Base-by-base conservation (phyloP, 2,113 vertebrate genomes). In the Amphiprion ocellaris region DNA sequence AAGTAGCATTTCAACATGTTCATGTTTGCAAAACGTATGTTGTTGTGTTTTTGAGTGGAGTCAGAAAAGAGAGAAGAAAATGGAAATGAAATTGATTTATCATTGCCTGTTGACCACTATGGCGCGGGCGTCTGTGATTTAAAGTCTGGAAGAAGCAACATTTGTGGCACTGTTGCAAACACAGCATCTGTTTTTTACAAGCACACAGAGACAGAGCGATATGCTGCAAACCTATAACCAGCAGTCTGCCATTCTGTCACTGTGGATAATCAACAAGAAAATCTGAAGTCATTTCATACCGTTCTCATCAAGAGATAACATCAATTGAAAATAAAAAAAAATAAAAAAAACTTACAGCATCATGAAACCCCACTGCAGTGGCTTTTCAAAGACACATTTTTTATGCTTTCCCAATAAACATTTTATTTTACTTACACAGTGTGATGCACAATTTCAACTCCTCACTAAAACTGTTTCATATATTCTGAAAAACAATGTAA, bases 51-150 rank as follows among this genome's bases (percentile, higher is more conserved):
- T 19, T 17, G 58, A 37, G 37, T 1, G 33, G 23, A 30, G 44
- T 33, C 44, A 46, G 41, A 73, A 65, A 66, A 75, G 10, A 62
- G 14, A 47, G 41, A 89, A 68, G 77, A 74, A n/a, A 47, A 77
- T 79, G 62, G 62, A 72, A 74, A 82, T 60, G n/a, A 78, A 52
- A 23, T 11, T 62, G 10, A 82, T 86, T 76, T 58, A 79, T 87
- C 49, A 61, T 49, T 24, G 50, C 69, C 50, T 56, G 49, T 26
- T 72, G 70, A 80, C 24, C 21, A 49, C 59, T 69, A 65, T 5
- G 0, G 66, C 33, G 56, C 54, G 33, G 49, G 60, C 12, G 1
- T 52, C 59, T 58, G 33, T 33, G 79, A 75, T 79, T 78, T 72
- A 82, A 60, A 39, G 8, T 49, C 17, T 62, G 4, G 14, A 39